A percentile compares a stretch with the other conserved stretches of the same genome.
Evolutionary conservation across 1,140 invertebrate genomes (phyloP).

Genomic region (Leucophenga varia): DNA sequence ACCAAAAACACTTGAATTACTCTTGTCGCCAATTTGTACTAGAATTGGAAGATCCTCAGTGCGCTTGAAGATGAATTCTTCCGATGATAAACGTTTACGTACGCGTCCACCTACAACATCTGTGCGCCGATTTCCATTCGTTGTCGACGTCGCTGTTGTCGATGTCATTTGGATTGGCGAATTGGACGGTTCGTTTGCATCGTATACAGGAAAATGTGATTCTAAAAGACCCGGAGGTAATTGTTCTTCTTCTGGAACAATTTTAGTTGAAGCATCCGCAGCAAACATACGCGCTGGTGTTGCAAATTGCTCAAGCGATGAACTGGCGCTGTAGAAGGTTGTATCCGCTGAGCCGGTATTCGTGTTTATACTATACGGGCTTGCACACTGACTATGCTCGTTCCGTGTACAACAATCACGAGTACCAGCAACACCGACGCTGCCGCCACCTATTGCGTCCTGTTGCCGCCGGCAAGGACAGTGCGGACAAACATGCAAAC

Average conservation of each 20-base stretch:
- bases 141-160: too few species aligned
- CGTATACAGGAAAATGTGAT: conserved; percentile 47
- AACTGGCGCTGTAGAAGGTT: conserved; percentile 51
- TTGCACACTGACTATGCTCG: conserved; percentile 27
- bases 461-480: conserved; percentile 31
- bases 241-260: conserved; percentile 26
- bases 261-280: conserved; percentile 18
- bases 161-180: conserved; percentile 3
- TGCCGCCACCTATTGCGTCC: too few species aligned
- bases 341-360: conserved; percentile 41
- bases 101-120: conserved; percentile 41
- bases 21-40: conserved; percentile 42
- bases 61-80: conserved; percentile 47
- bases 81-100: conserved; percentile 47
- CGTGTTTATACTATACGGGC: background rate
- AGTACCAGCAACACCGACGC: too few species aligned
- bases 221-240: conserved; percentile 48
- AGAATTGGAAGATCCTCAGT: conserved; percentile 39
- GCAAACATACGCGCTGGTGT: conserved; percentile 20
- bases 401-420: conserved; percentile 26
- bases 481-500: conserved; percentile 30
- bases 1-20: background rate
- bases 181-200: conserved; percentile 2
- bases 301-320: conserved; percentile 45
- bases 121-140: conserved; percentile 19